Evolutionary conservation across 2,113 vertebrate genomes (phyloP), one percentile per base, ranked within the genome.

Genomic region (Lates calcarifer): DNA sequence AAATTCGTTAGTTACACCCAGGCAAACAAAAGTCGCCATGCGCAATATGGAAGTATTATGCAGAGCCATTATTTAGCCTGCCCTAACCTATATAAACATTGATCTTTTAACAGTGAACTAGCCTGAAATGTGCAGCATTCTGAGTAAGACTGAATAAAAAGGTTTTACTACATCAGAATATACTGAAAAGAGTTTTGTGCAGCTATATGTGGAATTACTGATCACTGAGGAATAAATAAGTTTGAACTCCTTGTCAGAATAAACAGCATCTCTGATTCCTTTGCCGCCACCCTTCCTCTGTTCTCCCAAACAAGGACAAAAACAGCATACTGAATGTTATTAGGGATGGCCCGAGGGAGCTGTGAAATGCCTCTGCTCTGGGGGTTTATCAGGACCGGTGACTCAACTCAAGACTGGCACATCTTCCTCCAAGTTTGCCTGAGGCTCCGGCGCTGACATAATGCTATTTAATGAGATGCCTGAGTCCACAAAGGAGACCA

Each of bases 401-500:
- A 90, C 61, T 90, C 87, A 76, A 74, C 81, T 77, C 73, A 41
- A 66, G 45, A 53, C 79, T 61, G 28, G 64, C 75, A 74, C 78
- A 68, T 78, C 55, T 61, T 74, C 81, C 65, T 67, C 68, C 26
- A 7, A 47, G 56, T 83, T 28, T 15, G 66, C 87, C 80, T 3
- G 12, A 64, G 61, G 75, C 77, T 37, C 2, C 2, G n/a, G 41
- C 43, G 3, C 53, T 72, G 83, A 84, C 75, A 68, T 81, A 63
- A 88, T 66, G 60, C 56, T 61, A 70, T 70, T 81, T 89, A 88
- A 89, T 57, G 66, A 90, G 79, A 82, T 24, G 67, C 17, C 33
- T 3, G 6, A 80, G 28, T 71, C 45, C 74, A 12, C 57, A 58
- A 67, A 70, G 20, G 17, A 64, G 68, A 51, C 43, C 28, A 0